Base-by-base conservation (phyloP, 1,140 invertebrate species). In the Solenopsis invicta region DNA sequence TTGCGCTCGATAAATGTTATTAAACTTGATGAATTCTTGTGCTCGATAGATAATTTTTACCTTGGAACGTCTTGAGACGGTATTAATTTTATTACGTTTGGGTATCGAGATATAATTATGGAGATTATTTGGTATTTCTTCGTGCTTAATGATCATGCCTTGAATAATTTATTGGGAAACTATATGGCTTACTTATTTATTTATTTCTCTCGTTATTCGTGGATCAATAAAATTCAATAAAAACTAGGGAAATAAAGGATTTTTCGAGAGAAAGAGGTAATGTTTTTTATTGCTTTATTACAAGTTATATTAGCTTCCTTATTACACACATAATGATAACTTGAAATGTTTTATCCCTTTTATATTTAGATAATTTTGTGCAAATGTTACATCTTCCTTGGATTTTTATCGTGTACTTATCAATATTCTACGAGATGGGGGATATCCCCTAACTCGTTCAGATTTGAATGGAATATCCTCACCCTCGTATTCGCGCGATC, bases 401-500 rank as follows among this genome's bases (percentile, higher is more conserved):
- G 21, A 52, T 67, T 80, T 69, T 52, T 80, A 54, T 80, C 13
- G 52, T 37, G n/a, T 9, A 1, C 16, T 81, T 54, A 56, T 69
- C 56, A 54, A 41, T 69, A 52, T 80, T 69, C 34, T 18, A 54
- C 4, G 48, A 69, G 48, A 69, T 18, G 21, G 16, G 29, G n/a
- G 18, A 54, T 81, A 41, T 16, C 13, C 4, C 18, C 37, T 34
- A 81, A 56, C 34, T 69, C 54, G 18, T 61, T 72, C 21, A 48
- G n/a, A 75, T 75, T 54, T 37, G 41, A 71, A 48, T 62, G 29
- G 45, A 75, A 61, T 81, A 54, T 21, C 16, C 34, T 56, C 13
- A 18, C 16, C 54, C 67, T 82, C 18, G 12, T 74, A 75, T 61
- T 84, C 12, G 13, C 24, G 13, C 54, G 80, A 75, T 84, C 71